These are phyloP conservation scores for Diarsia brunnea DNA, from an alignment of 2,888 invertebrate species.

Conservation along the genomic window DNA sequence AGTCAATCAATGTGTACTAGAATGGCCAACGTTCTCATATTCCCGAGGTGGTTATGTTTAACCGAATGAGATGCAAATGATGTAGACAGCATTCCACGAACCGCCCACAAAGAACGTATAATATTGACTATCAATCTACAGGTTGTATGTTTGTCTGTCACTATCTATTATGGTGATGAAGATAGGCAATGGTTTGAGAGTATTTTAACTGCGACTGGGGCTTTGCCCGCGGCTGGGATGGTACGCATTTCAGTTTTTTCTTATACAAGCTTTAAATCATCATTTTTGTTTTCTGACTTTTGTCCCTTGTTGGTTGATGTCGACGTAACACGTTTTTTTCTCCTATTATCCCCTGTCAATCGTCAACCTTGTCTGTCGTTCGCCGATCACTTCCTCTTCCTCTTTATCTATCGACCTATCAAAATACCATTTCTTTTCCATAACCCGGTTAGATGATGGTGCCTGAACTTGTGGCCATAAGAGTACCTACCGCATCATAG, in stretches of 20 bases:
- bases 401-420: not conserved
- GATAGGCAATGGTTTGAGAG: slow-evolving; percentile 1
- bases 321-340: not conserved
- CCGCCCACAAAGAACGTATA: slow-evolving; percentile 65
- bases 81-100: slow-evolving; percentile 65
- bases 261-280: not conserved
- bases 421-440: not conserved
- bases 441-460: not conserved
- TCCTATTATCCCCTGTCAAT: not conserved
- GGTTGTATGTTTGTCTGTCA: slow-evolving; percentile 38
- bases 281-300: not conserved
- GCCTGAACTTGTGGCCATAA: not conserved
- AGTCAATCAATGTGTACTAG: slow-evolving; percentile 3
- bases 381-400: not conserved
- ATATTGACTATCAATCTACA: slow-evolving; percentile 54
- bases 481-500: too few relatives aligned
- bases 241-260: not conserved
- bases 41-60: slow-evolving; percentile 42
- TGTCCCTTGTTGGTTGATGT: not conserved
- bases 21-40: slow-evolving; percentile 49
- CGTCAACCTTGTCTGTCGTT: too few relatives aligned
- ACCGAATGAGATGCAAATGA: slow-evolving; percentile 64
- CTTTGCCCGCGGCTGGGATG: not conserved
- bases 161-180: slow-evolving; percentile 30
- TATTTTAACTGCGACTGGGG: not conserved